A percentile compares a stretch with the other conserved stretches of the same genome.
Conservation (phyloP, 2,797 vertebrate species). For the Lagorchestes hirsutus region DNA sequence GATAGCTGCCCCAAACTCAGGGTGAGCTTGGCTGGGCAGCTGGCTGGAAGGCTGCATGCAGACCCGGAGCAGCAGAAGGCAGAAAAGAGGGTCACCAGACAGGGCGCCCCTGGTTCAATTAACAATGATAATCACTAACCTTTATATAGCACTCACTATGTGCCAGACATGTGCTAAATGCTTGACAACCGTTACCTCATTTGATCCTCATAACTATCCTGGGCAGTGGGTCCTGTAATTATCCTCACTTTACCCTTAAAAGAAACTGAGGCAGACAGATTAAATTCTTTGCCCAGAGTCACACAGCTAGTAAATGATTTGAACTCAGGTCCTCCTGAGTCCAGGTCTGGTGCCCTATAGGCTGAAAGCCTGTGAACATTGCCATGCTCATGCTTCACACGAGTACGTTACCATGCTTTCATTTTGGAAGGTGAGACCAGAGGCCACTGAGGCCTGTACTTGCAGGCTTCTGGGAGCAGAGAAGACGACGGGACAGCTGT, state of each 20-base stretch:
- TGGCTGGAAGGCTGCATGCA: no score
- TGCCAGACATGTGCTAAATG: not conserved
- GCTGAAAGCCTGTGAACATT: constrained; percentile 15
- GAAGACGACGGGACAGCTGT: constrained; percentile 56
- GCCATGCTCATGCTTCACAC: constrained; percentile 29
- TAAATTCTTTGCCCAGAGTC: not conserved
- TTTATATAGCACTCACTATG: not conserved
- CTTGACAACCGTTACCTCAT: not conserved
- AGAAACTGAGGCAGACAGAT: not conserved
- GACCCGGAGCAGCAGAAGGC: not conserved
- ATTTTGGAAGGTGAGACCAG: constrained; percentile 60
- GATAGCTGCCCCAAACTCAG: no score
- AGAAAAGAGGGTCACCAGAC: not conserved
- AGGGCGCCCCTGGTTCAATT: not conserved
- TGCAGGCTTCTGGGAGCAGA: constrained; percentile 25
- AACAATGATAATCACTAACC: accelerated
- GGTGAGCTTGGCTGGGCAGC: no score
- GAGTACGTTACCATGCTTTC: constrained; percentile 29
- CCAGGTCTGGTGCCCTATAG: not conserved
- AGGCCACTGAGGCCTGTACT: constrained; percentile 25
- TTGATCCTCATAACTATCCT: not conserved
- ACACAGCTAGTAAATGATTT: not conserved
- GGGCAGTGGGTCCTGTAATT: not conserved
- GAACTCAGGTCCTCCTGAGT: not conserved
- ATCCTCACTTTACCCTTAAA: not conserved